Conservation (phyloP, 2,113 vertebrate genomes). For the Parus major region DNA sequence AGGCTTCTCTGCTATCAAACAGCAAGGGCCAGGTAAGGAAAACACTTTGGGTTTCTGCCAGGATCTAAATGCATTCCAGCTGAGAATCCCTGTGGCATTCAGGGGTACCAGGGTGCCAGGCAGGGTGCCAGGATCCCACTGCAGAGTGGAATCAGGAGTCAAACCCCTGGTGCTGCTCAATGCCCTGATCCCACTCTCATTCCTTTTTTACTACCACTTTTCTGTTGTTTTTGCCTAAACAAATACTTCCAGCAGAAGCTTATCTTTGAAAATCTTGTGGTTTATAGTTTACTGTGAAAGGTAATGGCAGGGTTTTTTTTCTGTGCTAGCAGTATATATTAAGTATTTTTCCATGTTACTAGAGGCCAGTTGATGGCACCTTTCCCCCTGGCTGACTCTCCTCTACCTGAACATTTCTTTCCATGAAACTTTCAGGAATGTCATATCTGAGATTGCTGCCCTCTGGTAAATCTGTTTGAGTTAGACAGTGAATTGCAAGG, state of each 20-base stretch:
- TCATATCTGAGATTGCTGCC: not conserved
- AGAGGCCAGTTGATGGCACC: not conserved
- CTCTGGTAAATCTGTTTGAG: not conserved
- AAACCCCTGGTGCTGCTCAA: not conserved
- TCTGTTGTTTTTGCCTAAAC: not conserved
- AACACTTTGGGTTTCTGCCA: not conserved
- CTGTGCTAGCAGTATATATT: not conserved
- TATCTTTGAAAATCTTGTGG: not conserved
- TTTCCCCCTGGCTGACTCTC: not conserved
- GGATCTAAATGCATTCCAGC: not conserved
- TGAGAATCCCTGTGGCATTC: not conserved
- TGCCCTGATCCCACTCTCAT: not conserved
- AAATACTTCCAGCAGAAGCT: not conserved
- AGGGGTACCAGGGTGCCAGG: not conserved
- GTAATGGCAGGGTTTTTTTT: not conserved
- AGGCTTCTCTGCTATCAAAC: not conserved
- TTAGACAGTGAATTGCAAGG: not conserved
- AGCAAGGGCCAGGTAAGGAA: not conserved
- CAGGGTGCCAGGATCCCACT: not conserved
- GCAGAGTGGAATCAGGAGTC: not conserved
- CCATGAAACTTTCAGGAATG: slow-evolving; percentile 14
- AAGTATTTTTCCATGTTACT: not conserved
- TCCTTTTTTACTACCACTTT: not conserved
- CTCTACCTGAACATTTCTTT: not conserved
- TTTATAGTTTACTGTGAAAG: not conserved